A percentile compares a stretch with the other conserved stretches of the same genome.
Conservation (phyloP, 2,113 vertebrate species). For the Phylloscopus trochiloides region DNA sequence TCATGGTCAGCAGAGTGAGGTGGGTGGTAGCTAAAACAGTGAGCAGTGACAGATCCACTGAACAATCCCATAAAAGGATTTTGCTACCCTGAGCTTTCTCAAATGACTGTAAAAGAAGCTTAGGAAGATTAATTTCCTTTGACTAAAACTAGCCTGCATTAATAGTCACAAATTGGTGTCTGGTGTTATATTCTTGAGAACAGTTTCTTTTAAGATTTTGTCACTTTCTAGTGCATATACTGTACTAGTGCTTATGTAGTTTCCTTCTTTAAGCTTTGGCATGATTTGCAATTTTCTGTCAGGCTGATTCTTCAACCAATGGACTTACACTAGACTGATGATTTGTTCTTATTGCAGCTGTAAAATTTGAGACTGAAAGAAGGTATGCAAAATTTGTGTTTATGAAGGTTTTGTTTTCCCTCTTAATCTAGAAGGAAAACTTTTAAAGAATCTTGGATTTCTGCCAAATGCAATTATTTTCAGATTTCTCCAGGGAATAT, state of each 20-base stretch:
- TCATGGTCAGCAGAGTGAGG: background rate
- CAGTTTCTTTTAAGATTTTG: background rate
- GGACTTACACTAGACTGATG: background rate
- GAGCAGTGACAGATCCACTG: background rate
- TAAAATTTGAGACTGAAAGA: background rate
- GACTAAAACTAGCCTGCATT: background rate
- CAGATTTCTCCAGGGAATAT: background rate
- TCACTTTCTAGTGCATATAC: background rate
- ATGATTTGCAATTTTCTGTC: background rate
- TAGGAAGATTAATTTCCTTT: background rate
- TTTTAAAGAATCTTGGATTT: background rate
- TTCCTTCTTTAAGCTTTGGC: background rate
- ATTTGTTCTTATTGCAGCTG: background rate
- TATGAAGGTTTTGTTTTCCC: background rate
- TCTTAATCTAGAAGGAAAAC: background rate
- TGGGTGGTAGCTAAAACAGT: background rate
- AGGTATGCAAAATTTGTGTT: background rate
- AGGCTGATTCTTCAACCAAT: background rate
- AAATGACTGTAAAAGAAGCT: background rate
- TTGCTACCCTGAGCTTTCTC: background rate
- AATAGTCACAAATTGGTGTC: background rate
- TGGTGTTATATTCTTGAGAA: background rate
- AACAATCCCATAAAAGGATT: background rate
- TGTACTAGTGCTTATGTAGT: background rate
- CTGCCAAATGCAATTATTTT: background rate